These are phyloP conservation scores for Coelopa frigida DNA, from an alignment of 1,140 invertebrate species.

Conservation along the genomic window DNA sequence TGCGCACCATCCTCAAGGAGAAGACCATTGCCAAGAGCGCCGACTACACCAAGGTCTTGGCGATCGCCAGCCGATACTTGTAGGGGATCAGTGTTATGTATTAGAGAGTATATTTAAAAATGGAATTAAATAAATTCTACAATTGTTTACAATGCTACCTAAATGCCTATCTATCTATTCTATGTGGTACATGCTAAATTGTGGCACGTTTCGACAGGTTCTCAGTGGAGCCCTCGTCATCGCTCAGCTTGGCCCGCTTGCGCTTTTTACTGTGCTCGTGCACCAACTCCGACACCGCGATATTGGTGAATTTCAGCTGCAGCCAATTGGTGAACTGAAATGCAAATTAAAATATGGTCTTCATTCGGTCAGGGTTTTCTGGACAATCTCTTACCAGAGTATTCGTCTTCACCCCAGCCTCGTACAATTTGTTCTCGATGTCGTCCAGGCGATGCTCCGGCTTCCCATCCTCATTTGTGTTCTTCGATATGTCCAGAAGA, in stretches of 20 bases:
- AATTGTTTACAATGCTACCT: too few relatives aligned
- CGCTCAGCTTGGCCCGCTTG: constrained; percentile 18
- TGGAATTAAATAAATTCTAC: constrained; percentile 8
- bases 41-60: constrained; percentile 91
- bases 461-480: constrained; percentile 22
- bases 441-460: constrained; percentile 33
- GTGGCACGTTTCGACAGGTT: too few relatives aligned
- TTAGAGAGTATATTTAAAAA: background rate
- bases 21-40: constrained; percentile 75
- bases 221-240: too few relatives aligned
- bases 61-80: constrained; percentile 89
- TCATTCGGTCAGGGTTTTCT: background rate
- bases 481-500: constrained; percentile 40
- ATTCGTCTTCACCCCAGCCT: constrained; percentile 33
- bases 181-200: too few relatives aligned
- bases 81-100: constrained; percentile 48
- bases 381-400: constrained; percentile 18
- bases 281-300: constrained; percentile 34
- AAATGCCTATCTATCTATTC: too few relatives aligned
- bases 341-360: background rate
- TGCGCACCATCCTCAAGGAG: constrained; percentile 80
- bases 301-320: constrained; percentile 33
- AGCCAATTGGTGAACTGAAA: constrained; percentile 28
- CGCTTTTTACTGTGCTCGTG: constrained; percentile 40
- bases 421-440: constrained; percentile 35